Conservation (phyloP, 2,888 invertebrate genomes). For the Aromia moschata region DNA sequence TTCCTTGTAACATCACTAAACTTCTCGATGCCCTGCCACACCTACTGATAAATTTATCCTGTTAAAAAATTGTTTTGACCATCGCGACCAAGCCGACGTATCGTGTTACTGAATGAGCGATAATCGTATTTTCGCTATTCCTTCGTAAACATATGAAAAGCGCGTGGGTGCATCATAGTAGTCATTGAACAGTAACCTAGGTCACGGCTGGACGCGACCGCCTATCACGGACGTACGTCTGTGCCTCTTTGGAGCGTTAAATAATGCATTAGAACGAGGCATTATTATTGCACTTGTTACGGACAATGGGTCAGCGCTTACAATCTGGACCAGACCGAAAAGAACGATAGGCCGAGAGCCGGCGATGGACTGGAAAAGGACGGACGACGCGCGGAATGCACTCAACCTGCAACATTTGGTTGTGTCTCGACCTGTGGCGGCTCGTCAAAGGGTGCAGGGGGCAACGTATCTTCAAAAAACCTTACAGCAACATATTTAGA, state of each 20-base stretch:
- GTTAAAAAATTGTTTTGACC: too few relatives aligned
- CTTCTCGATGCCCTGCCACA: too few relatives aligned
- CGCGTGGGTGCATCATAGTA: slow-evolving; percentile 54
- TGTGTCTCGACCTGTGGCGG: slow-evolving; percentile 35
- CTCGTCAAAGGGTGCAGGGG: too few relatives aligned
- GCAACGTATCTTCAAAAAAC: too few relatives aligned
- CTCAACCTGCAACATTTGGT: slow-evolving; percentile 44
- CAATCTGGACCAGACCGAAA: slow-evolving; percentile 29
- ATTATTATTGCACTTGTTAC: slow-evolving; percentile 35
- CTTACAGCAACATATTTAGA: too few relatives aligned
- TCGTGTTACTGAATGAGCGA: slow-evolving; percentile 15
- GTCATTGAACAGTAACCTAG: slow-evolving; percentile 57
- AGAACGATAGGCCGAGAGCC: not conserved
- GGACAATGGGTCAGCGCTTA: slow-evolving; percentile 41
- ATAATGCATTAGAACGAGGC: slow-evolving; percentile 14
- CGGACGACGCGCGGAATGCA: slow-evolving; percentile 38
- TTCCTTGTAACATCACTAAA: too few relatives aligned
- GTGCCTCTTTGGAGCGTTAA: not conserved
- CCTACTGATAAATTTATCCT: too few relatives aligned
- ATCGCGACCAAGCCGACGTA: too few relatives aligned
- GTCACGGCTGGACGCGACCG: slow-evolving; percentile 51
- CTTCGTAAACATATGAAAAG: slow-evolving; percentile 36
- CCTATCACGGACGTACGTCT: slow-evolving; percentile 19
- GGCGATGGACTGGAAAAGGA: slow-evolving; percentile 1
- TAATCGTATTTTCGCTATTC: slow-evolving; percentile 34